phyloP scores from a whole-genome alignment of 2,888 invertebrate species.

The Epirrhoe tristata region DNA sequence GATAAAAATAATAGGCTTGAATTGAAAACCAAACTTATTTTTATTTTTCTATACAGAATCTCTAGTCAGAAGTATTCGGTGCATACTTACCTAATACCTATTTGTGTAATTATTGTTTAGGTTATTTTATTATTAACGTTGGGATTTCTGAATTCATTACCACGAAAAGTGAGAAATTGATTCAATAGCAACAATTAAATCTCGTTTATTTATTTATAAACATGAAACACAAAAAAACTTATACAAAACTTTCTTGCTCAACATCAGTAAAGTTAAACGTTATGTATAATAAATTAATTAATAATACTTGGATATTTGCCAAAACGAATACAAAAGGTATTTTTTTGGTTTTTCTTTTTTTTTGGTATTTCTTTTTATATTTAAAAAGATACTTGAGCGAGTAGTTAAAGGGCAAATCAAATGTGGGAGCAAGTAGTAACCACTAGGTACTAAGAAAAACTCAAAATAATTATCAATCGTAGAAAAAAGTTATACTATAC shows the following conservation, averaged over 20 bases:
- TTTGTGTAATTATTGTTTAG: neutral
- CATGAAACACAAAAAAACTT: constrained; percentile 24
- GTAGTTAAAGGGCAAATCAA: constrained; percentile 17
- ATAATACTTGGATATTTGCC: constrained; percentile 31
- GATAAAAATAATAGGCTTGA: constrained; percentile 10
- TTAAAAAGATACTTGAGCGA: constrained; percentile 22
- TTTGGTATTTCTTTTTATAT: constrained; percentile 8
- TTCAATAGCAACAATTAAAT: constrained; percentile 22
- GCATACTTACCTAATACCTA: neutral
- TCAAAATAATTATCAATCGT: neutral
- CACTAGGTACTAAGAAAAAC: constrained; percentile 12
- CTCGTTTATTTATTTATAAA: constrained; percentile 21
- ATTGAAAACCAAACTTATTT: constrained; percentile 1
- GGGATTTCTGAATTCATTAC: neutral
- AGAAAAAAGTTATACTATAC: no score
- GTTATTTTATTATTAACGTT: neutral
- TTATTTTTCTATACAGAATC: neutral
- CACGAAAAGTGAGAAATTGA: constrained; percentile 1
- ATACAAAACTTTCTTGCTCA: constrained; percentile 35
- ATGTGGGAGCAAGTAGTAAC: neutral
- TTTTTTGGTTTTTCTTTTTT: neutral
- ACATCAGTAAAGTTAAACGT: constrained; percentile 37
- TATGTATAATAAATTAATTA: constrained; percentile 21
- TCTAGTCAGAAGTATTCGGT: neutral
- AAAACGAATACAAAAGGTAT: constrained; percentile 29